Conservation (phyloP, 2,888 invertebrate species). For the Liposcelis brunnea region DNA sequence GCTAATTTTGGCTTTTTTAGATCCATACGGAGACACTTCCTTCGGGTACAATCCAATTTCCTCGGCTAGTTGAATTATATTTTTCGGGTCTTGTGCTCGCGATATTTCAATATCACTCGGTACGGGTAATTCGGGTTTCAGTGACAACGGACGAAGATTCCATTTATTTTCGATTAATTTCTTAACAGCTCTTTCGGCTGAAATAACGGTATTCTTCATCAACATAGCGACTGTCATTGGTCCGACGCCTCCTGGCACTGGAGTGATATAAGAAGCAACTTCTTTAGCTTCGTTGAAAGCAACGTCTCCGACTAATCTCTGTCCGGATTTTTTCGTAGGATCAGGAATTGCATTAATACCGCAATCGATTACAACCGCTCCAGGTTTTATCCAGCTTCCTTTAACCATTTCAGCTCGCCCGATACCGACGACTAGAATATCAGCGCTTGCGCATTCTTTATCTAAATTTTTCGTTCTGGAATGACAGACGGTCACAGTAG, state of each 20-base stretch:
- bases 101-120: slow-evolving; percentile 92
- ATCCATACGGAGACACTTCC: slow-evolving; percentile 83
- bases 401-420: slow-evolving; percentile 80
- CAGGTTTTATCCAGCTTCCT: slow-evolving; percentile 92
- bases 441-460: slow-evolving; percentile 58
- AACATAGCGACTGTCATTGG: slow-evolving; percentile 99
- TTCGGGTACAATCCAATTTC: slow-evolving; percentile 67
- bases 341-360: slow-evolving; percentile 88
- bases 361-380: slow-evolving; percentile 96
- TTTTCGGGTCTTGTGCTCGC: slow-evolving; percentile 71
- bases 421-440: slow-evolving; percentile 93
- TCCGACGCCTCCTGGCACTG: slow-evolving; percentile 93
- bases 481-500: slow-evolving; percentile 94
- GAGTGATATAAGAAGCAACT: slow-evolving; percentile 79
- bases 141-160: slow-evolving; percentile 48
- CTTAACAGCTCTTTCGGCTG: slow-evolving; percentile 48
- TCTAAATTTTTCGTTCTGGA: slow-evolving; percentile 75
- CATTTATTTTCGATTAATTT: slow-evolving; percentile 43
- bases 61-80: slow-evolving; percentile 52
- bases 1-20: slow-evolving; percentile 85
- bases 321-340: slow-evolving; percentile 56
- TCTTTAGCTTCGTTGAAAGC: slow-evolving; percentile 60
- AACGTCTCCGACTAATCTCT: slow-evolving; percentile 88
- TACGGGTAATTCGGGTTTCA: slow-evolving; percentile 50
- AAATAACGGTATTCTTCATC: slow-evolving; percentile 83